Base-by-base conservation (phyloP, 2,797 vertebrate genomes). In the Poeciliopsis presidionis region DNA sequence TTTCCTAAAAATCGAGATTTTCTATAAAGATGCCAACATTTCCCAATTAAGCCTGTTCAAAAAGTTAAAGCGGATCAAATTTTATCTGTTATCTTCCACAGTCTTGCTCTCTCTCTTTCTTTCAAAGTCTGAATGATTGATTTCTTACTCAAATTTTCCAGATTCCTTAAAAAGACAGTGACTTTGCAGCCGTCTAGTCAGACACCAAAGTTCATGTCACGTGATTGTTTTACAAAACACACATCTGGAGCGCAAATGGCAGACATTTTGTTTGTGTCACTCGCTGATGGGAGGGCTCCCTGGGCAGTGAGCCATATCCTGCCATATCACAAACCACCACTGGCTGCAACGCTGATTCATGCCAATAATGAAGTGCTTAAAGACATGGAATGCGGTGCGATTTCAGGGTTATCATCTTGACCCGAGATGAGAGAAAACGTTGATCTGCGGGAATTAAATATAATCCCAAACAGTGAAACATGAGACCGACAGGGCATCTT, bases 401-500 rank as follows among this genome's bases (percentile, higher is more conserved):
- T 93, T 93, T 94, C 90, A 94, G 78, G 90, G 92, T 86, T 92
- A 93, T 95, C 91, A 67, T 89, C 84, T 88, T 85, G 88, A 93
- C 88, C 80, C 0, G 69, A 92, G 86, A 93, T 92, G 83, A 93
- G 90, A 92, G 83, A 77, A 88, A 84, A 84, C 57, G 90, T 76
- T 83, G 89, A 93, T 93, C 90, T 86, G 76, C 75, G 18, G 45
- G 89, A 93, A 91, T 94, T 89, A 89, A 86, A 90, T n/a, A 16
- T 92, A 93, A 94, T 93, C 93, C 92, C 82, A 86, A 89, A 91
- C 83, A 86, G 91, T 90, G 93, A 92, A 94, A 93, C 84, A 82
- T 71, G 92, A 94, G 89, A 86, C 75, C 70, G 65, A 84, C 73
- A 55, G 84, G 75, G 81, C 86, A 86, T 87, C 86, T 86, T 75